Evolutionary conservation across 2,797 vertebrate genomes (phyloP), one percentile per base, ranked within the genome.

Genomic region (Hoplostethus atlanticus): DNA sequence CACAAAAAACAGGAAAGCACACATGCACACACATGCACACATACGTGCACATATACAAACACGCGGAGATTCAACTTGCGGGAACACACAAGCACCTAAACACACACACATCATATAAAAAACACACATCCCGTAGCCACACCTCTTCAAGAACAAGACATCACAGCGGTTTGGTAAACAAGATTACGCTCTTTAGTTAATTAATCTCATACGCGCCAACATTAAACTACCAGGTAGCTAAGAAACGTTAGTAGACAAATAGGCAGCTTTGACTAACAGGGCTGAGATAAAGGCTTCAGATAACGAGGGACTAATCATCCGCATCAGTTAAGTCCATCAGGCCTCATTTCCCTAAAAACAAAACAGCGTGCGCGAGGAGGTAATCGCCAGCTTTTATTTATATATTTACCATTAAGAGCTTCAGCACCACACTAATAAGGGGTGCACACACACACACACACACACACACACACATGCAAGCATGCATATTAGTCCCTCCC

Each of bases 291-390:
- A 93, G 87, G 89, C 73, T 84, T 89, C 52, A 80, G 80, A 90
- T 94, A 93, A 94, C 85, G 89, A 93, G 86, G 75, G 76, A 89
- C 87, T 93, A 92, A 91, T 93, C 88, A 92, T 73, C 73, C 76
- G 73, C 59, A 70, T 91, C 85, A 83, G 84, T 90, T 91, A 88
- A 89, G 68, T 91, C 88, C 87, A 81, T 77, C 73, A 81, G 67
- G 78, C 80, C 84, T 90, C 89, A 91, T 91, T 89, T 92, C 74
- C 83, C 79, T 71, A 84, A 90, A 91, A 93, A 91, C 80, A 89
- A 92, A 93, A 91, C 76, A 72, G 73, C 67, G 30, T 81, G 71
- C 82, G 80, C 79, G 77, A 59, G 71, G 71, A 86, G 80, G 73
- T 93, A 92, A 93, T 93, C 91, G 91, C 78, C 72, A 86, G 79